A percentile compares a stretch with the other conserved stretches of the same genome.
Evolutionary conservation across 1,140 invertebrate species (phyloP).

Genomic region (Euwallacea fornicatus): DNA sequence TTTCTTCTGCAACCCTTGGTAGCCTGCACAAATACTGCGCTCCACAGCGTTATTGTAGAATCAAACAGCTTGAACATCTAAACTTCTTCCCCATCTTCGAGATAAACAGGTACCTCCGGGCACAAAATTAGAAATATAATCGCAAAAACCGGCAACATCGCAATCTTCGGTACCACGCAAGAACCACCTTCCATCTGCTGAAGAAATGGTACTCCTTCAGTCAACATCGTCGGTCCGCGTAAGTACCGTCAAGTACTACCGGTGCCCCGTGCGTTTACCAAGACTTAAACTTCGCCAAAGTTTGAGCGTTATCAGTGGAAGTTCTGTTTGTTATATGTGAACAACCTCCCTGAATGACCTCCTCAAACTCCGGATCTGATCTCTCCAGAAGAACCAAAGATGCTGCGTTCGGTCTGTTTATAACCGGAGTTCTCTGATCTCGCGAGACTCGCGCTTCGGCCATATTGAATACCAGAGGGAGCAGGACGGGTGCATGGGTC

Average conservation of each 20-base stretch:
- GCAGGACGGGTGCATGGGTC: slow-evolving; percentile 45
- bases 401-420: slow-evolving; percentile 32
- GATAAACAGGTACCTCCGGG: background rate
- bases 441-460: slow-evolving; percentile 41
- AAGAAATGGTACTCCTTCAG: slow-evolving; percentile 34
- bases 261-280: slow-evolving; percentile 3
- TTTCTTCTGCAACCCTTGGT: background rate
- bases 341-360: no score
- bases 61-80: background rate
- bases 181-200: slow-evolving; percentile 25
- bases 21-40: background rate
- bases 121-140: background rate
- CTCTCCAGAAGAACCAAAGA: slow-evolving; percentile 24
- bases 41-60: background rate
- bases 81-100: background rate
- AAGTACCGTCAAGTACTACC: slow-evolving; percentile 7
- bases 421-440: slow-evolving; percentile 42
- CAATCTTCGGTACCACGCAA: slow-evolving; percentile 22
- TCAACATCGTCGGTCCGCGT: slow-evolving; percentile 29
- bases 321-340: background rate
- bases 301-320: background rate
- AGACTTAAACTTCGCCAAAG: background rate
- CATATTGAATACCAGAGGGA: slow-evolving; percentile 57
- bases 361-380: background rate
- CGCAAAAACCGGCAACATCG: background rate